phyloP scores from a whole-genome alignment of 2,888 invertebrate genomes.

The Pheosia gnoma region DNA sequence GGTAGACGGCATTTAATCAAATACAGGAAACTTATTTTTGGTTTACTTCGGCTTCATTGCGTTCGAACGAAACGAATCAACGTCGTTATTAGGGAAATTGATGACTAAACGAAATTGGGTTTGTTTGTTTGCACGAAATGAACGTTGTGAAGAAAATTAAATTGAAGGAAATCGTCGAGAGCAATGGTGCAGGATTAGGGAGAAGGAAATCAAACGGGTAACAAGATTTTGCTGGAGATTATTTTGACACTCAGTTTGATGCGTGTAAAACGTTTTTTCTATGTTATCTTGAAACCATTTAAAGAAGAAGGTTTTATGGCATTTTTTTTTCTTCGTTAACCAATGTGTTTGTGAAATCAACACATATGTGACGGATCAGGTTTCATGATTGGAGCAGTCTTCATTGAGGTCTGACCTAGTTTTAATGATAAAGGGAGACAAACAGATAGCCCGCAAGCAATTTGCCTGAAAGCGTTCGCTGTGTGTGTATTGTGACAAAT shows the following conservation, averaged over 20 bases:
- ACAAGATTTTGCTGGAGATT: constrained; percentile 14
- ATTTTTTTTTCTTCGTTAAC: no score
- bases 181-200: constrained; percentile 22
- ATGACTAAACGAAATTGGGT: constrained; percentile 42
- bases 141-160: constrained; percentile 27
- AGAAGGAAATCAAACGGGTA: constrained; percentile 31
- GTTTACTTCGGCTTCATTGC: constrained; percentile 19
- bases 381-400: background rate
- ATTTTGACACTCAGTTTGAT: no score
- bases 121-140: constrained; percentile 43
- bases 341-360: no score
- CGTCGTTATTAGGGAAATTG: constrained; percentile 36
- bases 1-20: constrained; percentile 6
- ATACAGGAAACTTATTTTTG: constrained; percentile 13
- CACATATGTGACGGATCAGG: no score
- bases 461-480: constrained; percentile 46
- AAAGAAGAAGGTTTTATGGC: no score
- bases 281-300: no score
- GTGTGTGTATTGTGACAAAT: constrained; percentile 33
- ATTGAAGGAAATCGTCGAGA: constrained; percentile 39
- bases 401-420: constrained; percentile 26
- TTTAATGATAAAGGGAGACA: constrained; percentile 29
- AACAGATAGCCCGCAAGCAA: constrained; percentile 37
- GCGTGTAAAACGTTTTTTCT: no score
- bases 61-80: constrained; percentile 34